Evolutionary conservation across 2,113 vertebrate genomes (phyloP), one percentile per base, ranked within the genome.

Genomic region (Psittacara wagleri): DNA sequence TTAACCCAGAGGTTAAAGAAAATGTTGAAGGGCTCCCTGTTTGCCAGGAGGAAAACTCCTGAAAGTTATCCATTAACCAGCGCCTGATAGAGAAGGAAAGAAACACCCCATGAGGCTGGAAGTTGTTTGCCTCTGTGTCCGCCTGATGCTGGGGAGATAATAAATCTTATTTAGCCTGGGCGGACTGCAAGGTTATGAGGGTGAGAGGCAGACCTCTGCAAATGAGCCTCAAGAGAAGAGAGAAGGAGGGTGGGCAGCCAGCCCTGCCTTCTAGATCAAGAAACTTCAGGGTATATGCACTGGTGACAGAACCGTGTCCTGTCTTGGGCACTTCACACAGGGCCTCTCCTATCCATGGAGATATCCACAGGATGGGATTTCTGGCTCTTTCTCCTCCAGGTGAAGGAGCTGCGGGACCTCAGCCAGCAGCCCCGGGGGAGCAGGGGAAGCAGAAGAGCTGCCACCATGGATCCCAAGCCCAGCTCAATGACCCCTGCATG

Each of bases 41-140:
- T 75, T 75, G 39, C 74, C 70, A 41, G 82, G 48, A 94, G 68
- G 62, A 76, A 88, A 94, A 54, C 49, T 90, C 54, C n/a, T 54
- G 35, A 16, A 51, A 70, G 92, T 95, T 97, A 96, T 94, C 82
- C 39, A 96, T 94, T 97, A 96, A 88, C 73, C 2, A 3, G 49
- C n/a, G 49, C 18, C 57, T 15, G 16, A n/a, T 1, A 35, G 61
- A 61, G 70, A 29, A 62, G 59, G 44, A 52, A 55, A 39, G 77
- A 68, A 94, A 19, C 43, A 33, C 14, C 31, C 27, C 19, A 27
- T 17, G n/a, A 91, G 41, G 48, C 64, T 92, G 75, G 90, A 81
- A 90, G 75, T 33, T 83, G 4, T 82, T 88, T 82, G 68, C 23
- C 41, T 43, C 11, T 31, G 37, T 51, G 35, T 63, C 54, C 20